Base-by-base conservation (phyloP, 2,797 vertebrate genomes). In the Stomatorhinus walkeri region DNA sequence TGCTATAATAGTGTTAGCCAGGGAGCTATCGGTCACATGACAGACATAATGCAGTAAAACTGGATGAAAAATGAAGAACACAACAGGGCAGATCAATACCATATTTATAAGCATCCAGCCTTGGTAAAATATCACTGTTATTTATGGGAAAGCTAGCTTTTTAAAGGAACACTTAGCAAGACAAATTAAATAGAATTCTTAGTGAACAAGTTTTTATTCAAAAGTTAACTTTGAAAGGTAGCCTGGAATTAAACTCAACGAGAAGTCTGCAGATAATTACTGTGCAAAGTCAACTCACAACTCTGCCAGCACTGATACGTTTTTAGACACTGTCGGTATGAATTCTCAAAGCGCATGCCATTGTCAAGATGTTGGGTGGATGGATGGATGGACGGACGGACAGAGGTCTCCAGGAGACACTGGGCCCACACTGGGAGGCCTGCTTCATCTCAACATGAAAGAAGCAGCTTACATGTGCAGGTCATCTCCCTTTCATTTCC, bases 51-150 rank as follows among this genome's bases (percentile, higher is more conserved):
- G 36, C 72, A 49, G 46, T 49, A 84, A 49, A 24, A 49, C 19
- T 22, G 46, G 59, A 40, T 84, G 54, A 85, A 84, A 89, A 85
- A 89, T 59, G 79, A 59, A 89, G 48, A 43, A 89, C 2, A 76
- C 28, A 84, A 84, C 76, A 48, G 40, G 19, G 9, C 19, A 49
- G 81, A 49, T 84, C 81, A 84, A 84, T 85, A 85, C 16, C n/a
- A 24, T 59, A 64, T 85, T 68, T 43, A 46, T 48, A 84, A 49
- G 7, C 19, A 49, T 9, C 40, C n/a, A 48, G 46, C 46, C 81
- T 28, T 84, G n/a, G 9, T 81, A 84, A 84, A 84, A 84, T 84
- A 48, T 48, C 43, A 49, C 46, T 43, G 14, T 3, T 79, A 84
- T 84, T 84, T 84, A 48, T 49, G 19, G 40, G 22, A 84, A 22